Conservation (phyloP, 2,888 invertebrate species). For the Pantelozetes paolii region DNA sequence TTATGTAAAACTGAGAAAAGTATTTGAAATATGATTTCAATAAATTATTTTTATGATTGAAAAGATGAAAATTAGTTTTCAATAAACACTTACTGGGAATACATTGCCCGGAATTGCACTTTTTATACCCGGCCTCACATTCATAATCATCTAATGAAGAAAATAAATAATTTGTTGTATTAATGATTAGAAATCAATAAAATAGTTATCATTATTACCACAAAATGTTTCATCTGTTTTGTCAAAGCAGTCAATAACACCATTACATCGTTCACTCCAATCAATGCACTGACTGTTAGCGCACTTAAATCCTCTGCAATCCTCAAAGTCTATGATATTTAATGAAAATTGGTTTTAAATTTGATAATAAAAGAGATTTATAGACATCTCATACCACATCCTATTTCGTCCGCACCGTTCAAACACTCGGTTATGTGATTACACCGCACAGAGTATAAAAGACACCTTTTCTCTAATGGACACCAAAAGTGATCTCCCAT, state of each 20-base stretch:
- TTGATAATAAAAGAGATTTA: background rate
- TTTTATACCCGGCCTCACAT: conserved; percentile 50
- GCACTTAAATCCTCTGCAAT: conserved; percentile 43
- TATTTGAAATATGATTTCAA: no score
- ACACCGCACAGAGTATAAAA: conserved; percentile 50
- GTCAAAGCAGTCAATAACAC: conserved; percentile 47
- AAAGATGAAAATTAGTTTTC: background rate
- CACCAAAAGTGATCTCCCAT: conserved; percentile 42
- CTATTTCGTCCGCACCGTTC: conserved; percentile 53
- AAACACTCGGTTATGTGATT: conserved; percentile 54
- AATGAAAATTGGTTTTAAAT: conserved; percentile 1
- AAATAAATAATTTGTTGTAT: background rate
- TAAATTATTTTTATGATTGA: background rate
- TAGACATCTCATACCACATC: conserved; percentile 47
- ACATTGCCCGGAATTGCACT: conserved; percentile 54
- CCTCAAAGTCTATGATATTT: conserved; percentile 28
- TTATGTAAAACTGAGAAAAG: background rate
- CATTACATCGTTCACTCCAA: conserved; percentile 45
- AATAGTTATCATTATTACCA: conserved; percentile 41
- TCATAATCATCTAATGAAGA: conserved; percentile 47
- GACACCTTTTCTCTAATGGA: conserved; percentile 50
- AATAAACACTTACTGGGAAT: conserved; percentile 47
- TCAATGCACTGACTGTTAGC: conserved; percentile 47
- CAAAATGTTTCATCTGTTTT: conserved; percentile 48
- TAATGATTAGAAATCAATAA: background rate